Percentiles rank a stretch among this genome's conserved stretches.
phyloP scores from a whole-genome alignment of 2,113 vertebrate genomes.

The Bucco capensis region DNA sequence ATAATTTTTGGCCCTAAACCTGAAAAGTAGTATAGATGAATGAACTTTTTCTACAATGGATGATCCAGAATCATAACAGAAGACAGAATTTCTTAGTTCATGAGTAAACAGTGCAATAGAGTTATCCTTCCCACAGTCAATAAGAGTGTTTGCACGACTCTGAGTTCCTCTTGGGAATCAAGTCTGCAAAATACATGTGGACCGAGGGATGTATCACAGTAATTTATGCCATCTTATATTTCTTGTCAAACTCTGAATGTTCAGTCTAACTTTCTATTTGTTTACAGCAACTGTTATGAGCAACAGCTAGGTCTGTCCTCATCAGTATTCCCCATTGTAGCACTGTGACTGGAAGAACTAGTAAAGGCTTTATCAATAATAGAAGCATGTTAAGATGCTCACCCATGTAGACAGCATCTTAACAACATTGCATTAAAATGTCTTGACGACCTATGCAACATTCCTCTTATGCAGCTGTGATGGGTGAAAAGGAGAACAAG shows the following conservation, averaged over 20 bases:
- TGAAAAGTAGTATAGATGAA: not conserved
- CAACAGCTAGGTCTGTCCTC: not conserved
- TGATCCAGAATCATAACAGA: not conserved
- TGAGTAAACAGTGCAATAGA: not conserved
- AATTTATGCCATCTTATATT: not conserved
- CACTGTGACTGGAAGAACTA: not conserved
- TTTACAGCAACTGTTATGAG: not conserved
- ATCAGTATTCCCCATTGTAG: not conserved
- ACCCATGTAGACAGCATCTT: not conserved
- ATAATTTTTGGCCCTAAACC: not conserved
- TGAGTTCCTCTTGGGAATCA: not conserved
- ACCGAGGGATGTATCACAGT: fast-evolving
- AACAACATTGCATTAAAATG: not conserved
- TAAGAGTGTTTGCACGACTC: not conserved
- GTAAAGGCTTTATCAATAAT: not conserved
- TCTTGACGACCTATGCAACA: not conserved
- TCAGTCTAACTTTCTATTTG: not conserved
- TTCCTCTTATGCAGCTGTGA: not conserved
- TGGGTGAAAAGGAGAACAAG: not conserved
- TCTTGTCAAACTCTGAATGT: not conserved
- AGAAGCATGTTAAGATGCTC: not conserved
- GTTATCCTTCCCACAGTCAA: not conserved
- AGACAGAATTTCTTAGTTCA: not conserved
- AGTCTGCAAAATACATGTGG: not conserved
- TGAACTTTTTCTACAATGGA: not conserved